Evolutionary conservation across 2,113 vertebrate genomes (phyloP).

Genomic region (Cyprinodon brontotheroides): DNA sequence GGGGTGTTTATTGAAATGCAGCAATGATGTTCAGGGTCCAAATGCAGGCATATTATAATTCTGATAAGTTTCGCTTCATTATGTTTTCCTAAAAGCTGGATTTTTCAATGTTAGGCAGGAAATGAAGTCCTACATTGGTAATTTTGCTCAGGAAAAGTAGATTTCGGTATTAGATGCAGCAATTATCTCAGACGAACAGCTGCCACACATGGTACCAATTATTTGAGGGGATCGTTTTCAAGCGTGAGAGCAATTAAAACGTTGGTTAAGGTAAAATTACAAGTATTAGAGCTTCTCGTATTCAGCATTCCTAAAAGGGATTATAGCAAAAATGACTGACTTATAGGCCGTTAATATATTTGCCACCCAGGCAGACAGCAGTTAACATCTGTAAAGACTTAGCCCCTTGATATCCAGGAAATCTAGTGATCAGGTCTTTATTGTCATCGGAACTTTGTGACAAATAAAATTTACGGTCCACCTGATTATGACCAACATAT

Average conservation of each 20-base stretch:
- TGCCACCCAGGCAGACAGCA: not conserved
- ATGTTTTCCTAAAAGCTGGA: constrained; percentile 30
- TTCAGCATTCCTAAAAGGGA: not conserved
- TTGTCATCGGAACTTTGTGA: not conserved
- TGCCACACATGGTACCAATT: constrained; percentile 24
- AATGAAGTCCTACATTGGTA: constrained; percentile 4
- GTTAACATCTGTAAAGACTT: not conserved
- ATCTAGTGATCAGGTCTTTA: not conserved
- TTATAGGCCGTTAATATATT: not conserved
- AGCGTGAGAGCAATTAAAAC: constrained; percentile 1
- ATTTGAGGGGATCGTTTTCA: not conserved
- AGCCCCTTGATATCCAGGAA: not conserved
- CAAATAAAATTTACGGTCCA: not conserved
- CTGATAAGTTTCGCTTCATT: constrained; percentile 20
- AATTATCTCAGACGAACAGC: constrained; percentile 25
- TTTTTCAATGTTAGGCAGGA: not conserved
- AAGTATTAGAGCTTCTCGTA: constrained; percentile 3
- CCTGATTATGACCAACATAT: not conserved
- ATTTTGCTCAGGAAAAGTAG: constrained; percentile 6
- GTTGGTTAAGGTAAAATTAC: constrained; percentile 10
- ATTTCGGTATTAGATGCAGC: constrained; percentile 4
- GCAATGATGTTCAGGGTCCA: constrained; percentile 32
- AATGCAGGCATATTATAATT: constrained; percentile 27
- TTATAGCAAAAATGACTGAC: not conserved
- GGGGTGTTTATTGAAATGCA: constrained; percentile 62